Conservation (phyloP, 1,140 invertebrate genomes). For the Drosophila busckii region DNA sequence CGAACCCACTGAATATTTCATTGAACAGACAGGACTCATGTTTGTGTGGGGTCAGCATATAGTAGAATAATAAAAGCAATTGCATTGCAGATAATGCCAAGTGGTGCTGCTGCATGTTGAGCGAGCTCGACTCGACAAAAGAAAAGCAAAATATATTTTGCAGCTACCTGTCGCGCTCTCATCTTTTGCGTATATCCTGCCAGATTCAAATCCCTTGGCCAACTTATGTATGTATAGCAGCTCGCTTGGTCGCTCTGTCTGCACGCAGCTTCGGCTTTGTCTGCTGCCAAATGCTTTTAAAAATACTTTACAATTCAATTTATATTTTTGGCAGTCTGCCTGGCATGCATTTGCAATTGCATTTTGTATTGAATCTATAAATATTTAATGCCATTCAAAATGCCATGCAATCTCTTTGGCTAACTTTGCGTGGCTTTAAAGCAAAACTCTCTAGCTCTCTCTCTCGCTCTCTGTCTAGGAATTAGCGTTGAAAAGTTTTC, state of each 20-base stretch:
- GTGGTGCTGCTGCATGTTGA: background rate
- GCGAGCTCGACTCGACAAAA: background rate
- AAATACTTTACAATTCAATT: conserved; percentile 77
- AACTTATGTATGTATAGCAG: conserved; percentile 35
- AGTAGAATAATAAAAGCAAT: conserved; percentile 31
- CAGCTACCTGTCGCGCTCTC: conserved; percentile 32
- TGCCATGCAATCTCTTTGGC: conserved; percentile 62
- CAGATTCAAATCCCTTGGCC: conserved; percentile 21
- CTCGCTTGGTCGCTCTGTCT: too few species aligned
- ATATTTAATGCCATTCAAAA: conserved; percentile 78
- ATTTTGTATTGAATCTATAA: conserved; percentile 78
- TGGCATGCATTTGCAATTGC: conserved; percentile 73
- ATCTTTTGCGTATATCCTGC: conserved; percentile 12
- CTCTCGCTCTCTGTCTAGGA: conserved; percentile 53
- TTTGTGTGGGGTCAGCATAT: conserved; percentile 16
- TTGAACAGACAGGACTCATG: conserved; percentile 29
- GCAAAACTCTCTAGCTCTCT: conserved; percentile 1
- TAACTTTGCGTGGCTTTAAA: background rate
- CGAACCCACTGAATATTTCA: conserved; percentile 67
- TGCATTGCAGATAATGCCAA: conserved; percentile 29
- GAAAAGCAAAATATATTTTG: conserved; percentile 32
- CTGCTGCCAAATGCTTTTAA: conserved; percentile 56
- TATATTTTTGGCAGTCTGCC: conserved; percentile 53
- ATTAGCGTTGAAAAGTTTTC: conserved; percentile 26
- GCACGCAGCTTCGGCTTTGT: conserved; percentile 45